Conservation (phyloP, 2,888 invertebrate species). For the Halictus ligatus region DNA sequence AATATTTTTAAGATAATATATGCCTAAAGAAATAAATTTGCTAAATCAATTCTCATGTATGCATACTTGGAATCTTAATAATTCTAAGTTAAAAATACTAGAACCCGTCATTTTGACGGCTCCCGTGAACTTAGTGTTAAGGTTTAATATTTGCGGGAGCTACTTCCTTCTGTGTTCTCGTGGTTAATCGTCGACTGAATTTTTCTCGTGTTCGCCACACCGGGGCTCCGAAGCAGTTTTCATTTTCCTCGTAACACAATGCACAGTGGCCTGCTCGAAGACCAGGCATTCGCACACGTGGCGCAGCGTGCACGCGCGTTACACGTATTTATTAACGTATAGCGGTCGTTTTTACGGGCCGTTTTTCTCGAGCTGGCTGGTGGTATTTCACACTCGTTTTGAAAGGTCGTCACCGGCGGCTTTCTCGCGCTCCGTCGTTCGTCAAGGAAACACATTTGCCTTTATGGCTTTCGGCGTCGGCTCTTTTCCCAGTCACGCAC, state of each 20-base stretch:
- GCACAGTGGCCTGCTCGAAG: not conserved
- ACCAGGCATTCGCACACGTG: not conserved
- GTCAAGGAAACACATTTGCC: slow-evolving; percentile 30
- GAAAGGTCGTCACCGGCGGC: slow-evolving; percentile 34
- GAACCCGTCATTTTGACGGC: no score
- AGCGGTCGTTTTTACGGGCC: slow-evolving; percentile 45
- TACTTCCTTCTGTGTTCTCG: no score
- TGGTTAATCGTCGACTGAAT: no score
- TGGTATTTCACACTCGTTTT: slow-evolving; percentile 55
- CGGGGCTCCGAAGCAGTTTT: not conserved
- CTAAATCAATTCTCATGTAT: no score
- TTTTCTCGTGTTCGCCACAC: not conserved
- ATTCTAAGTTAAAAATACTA: no score
- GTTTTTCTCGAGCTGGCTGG: slow-evolving; percentile 37
- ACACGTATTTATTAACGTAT: slow-evolving; percentile 48
- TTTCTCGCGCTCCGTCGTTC: slow-evolving; percentile 23
- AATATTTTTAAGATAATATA: no score
- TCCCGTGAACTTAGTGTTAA: no score
- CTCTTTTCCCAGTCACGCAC: slow-evolving; percentile 14
- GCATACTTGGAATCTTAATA: no score
- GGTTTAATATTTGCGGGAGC: no score
- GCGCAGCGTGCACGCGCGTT: not conserved
- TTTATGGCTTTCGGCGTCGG: slow-evolving; percentile 61
- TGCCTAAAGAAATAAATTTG: no score
- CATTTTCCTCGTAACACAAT: not conserved